Conservation (phyloP, 2,113 vertebrate genomes). For the Motacilla alba region DNA sequence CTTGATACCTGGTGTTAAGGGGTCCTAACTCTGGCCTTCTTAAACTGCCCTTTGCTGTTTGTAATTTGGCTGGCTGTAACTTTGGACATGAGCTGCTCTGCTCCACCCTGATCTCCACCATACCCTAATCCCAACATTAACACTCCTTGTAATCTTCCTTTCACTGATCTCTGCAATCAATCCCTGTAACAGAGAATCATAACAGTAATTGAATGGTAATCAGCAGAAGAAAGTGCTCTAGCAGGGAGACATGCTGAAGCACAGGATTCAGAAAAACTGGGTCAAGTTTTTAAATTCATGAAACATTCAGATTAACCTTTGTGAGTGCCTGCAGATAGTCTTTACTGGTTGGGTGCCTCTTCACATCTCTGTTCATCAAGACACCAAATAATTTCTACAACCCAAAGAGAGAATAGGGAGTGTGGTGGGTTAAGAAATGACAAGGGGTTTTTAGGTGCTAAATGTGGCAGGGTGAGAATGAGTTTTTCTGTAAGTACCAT, state of each 20-base stretch:
- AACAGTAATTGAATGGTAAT: slow-evolving; percentile 11
- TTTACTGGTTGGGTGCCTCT: neutral
- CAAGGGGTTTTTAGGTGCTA: neutral
- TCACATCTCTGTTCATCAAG: neutral
- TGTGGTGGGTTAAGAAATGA: neutral
- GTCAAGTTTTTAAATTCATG: neutral
- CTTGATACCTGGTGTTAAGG: slow-evolving; percentile 22
- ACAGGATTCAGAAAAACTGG: neutral
- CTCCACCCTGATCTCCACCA: neutral
- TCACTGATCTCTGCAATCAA: slow-evolving; percentile 27
- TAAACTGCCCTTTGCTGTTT: neutral
- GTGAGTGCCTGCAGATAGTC: neutral
- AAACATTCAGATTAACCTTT: neutral
- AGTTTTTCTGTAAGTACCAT: neutral
- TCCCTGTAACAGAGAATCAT: neutral
- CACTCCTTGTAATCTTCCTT: neutral
- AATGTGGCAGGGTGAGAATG: neutral
- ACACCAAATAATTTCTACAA: neutral
- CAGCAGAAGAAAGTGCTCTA: neutral
- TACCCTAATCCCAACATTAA: neutral
- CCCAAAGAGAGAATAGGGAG: neutral
- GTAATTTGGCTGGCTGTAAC: neutral
- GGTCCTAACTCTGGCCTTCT: neutral
- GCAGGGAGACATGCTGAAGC: neutral
- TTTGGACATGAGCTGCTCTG: neutral